phyloP scores from a whole-genome alignment of 2,888 invertebrate genomes.

The Tenthredo scrophulariae region DNA sequence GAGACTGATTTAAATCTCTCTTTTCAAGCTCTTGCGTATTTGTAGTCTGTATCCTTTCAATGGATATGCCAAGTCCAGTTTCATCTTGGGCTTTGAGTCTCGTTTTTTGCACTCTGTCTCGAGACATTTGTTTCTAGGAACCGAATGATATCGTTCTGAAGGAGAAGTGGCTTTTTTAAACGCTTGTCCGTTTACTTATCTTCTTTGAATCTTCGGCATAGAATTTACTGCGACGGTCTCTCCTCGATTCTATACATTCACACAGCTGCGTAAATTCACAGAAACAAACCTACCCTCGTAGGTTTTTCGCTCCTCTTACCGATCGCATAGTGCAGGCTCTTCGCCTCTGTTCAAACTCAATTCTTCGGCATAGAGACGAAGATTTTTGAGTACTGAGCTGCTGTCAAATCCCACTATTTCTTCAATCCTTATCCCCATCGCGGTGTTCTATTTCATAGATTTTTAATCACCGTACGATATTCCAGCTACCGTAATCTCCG shows the following conservation, averaged over 20 bases:
- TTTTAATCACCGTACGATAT: no score
- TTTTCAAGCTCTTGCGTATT: background rate
- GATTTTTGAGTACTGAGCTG: background rate
- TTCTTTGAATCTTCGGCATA: no score
- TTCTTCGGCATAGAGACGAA: background rate
- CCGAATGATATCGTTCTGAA: background rate
- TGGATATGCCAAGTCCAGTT: background rate
- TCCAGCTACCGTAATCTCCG: no score
- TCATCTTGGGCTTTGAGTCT: background rate
- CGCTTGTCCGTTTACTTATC: background rate
- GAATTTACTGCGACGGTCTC: background rate
- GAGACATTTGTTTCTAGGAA: background rate
- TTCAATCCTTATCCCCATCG: no score
- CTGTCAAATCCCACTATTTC: background rate
- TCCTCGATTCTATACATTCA: background rate
- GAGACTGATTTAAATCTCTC: background rate
- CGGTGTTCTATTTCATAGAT: no score
- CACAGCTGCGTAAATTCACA: background rate
- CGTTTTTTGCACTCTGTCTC: background rate
- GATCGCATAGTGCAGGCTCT: background rate
- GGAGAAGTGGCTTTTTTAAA: background rate
- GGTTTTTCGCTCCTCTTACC: background rate
- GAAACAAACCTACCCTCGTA: background rate
- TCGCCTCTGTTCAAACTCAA: background rate
- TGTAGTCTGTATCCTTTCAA: background rate